Evolutionary conservation across 1,140 invertebrate genomes (phyloP).

Genomic region (Hypothenemus hampei): DNA sequence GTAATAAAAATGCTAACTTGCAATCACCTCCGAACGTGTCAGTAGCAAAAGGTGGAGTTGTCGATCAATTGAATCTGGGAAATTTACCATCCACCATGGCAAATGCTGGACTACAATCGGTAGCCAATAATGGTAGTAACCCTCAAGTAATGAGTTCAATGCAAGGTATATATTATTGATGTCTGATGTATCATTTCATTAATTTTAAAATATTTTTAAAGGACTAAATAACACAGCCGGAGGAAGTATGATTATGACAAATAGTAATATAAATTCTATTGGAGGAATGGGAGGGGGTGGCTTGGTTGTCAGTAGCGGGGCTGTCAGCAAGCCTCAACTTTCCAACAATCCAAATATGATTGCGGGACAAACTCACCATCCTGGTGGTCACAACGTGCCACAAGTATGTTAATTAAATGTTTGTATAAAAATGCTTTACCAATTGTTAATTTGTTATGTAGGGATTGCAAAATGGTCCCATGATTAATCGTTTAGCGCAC

Average conservation of each 20-base stretch:
- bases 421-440: background rate
- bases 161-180: slow-evolving; percentile 51
- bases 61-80: slow-evolving; percentile 54
- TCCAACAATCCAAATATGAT: slow-evolving; percentile 48
- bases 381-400: slow-evolving; percentile 46
- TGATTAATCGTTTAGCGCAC: slow-evolving; percentile 57
- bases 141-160: slow-evolving; percentile 61
- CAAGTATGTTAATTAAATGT: slow-evolving; percentile 41
- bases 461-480: slow-evolving; percentile 66
- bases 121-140: slow-evolving; percentile 57
- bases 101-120: slow-evolving; percentile 52
- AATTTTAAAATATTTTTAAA: slow-evolving; percentile 8
- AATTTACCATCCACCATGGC: slow-evolving; percentile 58
- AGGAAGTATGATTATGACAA: slow-evolving; percentile 66
- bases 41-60: slow-evolving; percentile 52
- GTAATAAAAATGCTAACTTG: slow-evolving; percentile 74
- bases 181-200: background rate
- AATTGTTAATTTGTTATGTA: slow-evolving; percentile 13
- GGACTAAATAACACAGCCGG: slow-evolving; percentile 52
- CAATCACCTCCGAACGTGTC: slow-evolving; percentile 75
- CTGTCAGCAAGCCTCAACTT: slow-evolving; percentile 62
- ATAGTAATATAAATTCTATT: slow-evolving; percentile 61
- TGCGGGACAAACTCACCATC: slow-evolving; percentile 42
- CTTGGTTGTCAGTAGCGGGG: slow-evolving; percentile 59
- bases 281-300: slow-evolving; percentile 57